phyloP scores from a whole-genome alignment of 2,113 vertebrate genomes.

The Datnioides undecimradiatus region DNA sequence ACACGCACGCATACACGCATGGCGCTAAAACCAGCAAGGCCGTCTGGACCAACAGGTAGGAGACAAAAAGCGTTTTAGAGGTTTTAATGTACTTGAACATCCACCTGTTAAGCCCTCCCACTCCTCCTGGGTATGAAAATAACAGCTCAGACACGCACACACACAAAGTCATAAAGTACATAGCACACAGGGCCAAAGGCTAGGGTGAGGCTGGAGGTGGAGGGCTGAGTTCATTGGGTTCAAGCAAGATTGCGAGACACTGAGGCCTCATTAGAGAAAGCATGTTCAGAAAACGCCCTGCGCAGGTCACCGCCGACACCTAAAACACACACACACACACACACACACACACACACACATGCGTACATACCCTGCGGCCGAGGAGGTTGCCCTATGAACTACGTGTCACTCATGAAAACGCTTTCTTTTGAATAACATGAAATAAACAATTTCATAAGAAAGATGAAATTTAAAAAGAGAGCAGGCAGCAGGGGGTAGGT shows the following conservation, averaged over 20 bases:
- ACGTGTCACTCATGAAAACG: not conserved
- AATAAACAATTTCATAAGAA: not conserved
- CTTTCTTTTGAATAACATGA: not conserved
- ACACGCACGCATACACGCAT: slow-evolving; percentile 9
- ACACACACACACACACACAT: not conserved
- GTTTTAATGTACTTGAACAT: slow-evolving; percentile 12
- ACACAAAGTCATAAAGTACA: slow-evolving; percentile 44
- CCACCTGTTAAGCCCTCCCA: not conserved
- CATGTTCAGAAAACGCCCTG: slow-evolving; percentile 26
- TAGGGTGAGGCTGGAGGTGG: slow-evolving; percentile 14
- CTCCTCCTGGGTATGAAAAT: slow-evolving; percentile 19
- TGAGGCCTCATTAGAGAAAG: slow-evolving; percentile 22
- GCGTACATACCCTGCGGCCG: not conserved
- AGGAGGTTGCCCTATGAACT: not conserved
- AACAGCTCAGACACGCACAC: slow-evolving; percentile 5
- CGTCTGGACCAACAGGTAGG: slow-evolving; percentile 45
- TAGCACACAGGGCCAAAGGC: slow-evolving; percentile 49
- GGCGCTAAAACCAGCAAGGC: slow-evolving; percentile 27
- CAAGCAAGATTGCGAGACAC: slow-evolving; percentile 20
- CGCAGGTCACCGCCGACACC: slow-evolving; percentile 23
- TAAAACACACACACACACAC: slow-evolving; percentile 4
- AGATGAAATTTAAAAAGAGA: not conserved
- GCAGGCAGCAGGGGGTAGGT: not conserved
- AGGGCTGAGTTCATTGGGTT: slow-evolving; percentile 41
- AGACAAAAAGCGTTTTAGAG: slow-evolving; percentile 26